Evolutionary conservation across 2,888 invertebrate genomes (phyloP).

Genomic region (Ptychoptera contaminata): DNA sequence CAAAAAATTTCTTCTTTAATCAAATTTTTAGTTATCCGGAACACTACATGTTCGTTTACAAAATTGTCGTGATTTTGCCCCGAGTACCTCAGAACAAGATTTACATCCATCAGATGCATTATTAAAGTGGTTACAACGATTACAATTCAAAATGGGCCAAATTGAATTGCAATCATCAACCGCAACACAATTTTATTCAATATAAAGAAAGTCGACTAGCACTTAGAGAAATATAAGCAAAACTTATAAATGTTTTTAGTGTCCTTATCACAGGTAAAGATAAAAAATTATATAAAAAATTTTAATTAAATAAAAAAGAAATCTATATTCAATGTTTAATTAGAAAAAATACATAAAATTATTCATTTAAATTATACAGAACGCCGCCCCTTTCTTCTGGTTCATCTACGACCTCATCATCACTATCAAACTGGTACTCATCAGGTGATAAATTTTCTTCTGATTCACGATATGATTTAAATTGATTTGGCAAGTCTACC

Average conservation of each 20-base stretch:
- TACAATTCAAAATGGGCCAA: slow-evolving; percentile 97
- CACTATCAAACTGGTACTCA: slow-evolving; percentile 12
- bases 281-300: not conserved
- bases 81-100: slow-evolving; percentile 31
- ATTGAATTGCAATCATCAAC: slow-evolving; percentile 86
- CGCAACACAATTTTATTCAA: slow-evolving; percentile 77
- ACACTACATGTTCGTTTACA: slow-evolving; percentile 77
- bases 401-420: slow-evolving; percentile 22
- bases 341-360: too few relatives aligned
- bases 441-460: slow-evolving; percentile 1
- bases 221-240: not conserved
- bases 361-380: slow-evolving; percentile 4
- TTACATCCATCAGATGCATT: slow-evolving; percentile 34
- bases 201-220: slow-evolving; percentile 29
- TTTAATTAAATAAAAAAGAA: not conserved
- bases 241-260: not conserved
- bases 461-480: too few relatives aligned
- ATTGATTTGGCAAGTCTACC: too few relatives aligned
- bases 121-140: slow-evolving; percentile 73
- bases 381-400: slow-evolving; percentile 14
- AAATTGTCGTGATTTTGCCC: slow-evolving; percentile 68
- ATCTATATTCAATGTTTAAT: not conserved
- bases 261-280: not conserved
- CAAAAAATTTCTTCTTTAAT: slow-evolving; percentile 12
- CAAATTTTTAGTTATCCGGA: slow-evolving; percentile 62